phyloP scores from a whole-genome alignment of 2,797 vertebrate species.

The Chloroceryle amazona region DNA sequence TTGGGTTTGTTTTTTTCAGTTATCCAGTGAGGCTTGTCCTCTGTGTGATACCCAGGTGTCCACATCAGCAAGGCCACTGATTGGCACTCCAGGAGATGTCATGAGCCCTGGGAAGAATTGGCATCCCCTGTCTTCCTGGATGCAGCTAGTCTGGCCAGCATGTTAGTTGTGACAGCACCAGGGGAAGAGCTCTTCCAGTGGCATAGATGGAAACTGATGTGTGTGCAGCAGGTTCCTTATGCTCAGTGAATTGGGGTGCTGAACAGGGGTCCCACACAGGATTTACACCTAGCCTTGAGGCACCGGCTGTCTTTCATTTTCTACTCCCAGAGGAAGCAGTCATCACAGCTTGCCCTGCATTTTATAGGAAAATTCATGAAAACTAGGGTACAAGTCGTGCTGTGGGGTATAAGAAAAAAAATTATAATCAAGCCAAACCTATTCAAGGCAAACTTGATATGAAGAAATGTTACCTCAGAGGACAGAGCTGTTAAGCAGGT shows the following conservation, averaged over 20 bases:
- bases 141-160: background rate
- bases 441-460: background rate
- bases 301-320: background rate
- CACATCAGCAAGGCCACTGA: background rate
- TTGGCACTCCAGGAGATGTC: background rate
- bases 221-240: fast-evolving
- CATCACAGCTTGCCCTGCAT: background rate
- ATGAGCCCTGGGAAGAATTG: background rate
- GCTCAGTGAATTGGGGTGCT: background rate
- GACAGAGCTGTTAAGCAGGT: background rate
- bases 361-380: background rate
- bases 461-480: background rate
- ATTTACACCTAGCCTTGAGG: background rate
- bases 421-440: background rate
- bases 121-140: background rate
- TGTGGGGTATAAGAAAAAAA: background rate
- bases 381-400: background rate
- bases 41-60: background rate
- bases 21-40: background rate
- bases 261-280: background rate
- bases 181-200: background rate
- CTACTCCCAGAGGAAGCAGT: background rate
- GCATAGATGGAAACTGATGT: background rate
- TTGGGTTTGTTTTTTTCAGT: background rate
- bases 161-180: background rate